phyloP scores from a whole-genome alignment of 2,888 invertebrate species.

The Standfussiana lucernea region DNA sequence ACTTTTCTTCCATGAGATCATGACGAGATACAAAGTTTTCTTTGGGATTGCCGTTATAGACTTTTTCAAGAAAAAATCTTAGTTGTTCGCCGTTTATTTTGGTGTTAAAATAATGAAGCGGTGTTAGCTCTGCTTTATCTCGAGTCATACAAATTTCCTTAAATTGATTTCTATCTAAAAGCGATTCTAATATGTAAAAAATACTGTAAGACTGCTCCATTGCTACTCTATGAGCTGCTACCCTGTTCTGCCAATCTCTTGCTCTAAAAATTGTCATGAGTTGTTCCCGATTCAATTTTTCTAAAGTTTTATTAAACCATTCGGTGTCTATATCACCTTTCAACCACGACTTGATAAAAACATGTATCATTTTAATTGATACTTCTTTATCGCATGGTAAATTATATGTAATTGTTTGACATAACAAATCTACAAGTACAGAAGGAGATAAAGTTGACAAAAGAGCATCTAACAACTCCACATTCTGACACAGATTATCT shows the following conservation, averaged over 20 bases:
- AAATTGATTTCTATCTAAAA: slow-evolving; percentile 16
- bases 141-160: slow-evolving; percentile 17
- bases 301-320: slow-evolving; percentile 18
- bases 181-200: slow-evolving; percentile 26
- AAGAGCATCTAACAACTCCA: slow-evolving; percentile 13
- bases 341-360: slow-evolving; percentile 8
- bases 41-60: background rate
- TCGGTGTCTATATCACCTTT: background rate
- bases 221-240: slow-evolving; percentile 29
- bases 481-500: background rate
- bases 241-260: slow-evolving; percentile 23
- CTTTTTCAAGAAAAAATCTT: slow-evolving; percentile 17
- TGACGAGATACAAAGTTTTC: background rate
- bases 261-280: slow-evolving; percentile 19
- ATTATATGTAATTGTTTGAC: background rate
- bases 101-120: slow-evolving; percentile 28
- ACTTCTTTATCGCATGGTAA: background rate
- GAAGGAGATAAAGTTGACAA: slow-evolving; percentile 10
- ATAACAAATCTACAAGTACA: slow-evolving; percentile 22
- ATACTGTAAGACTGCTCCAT: slow-evolving; percentile 12
- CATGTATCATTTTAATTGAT: slow-evolving; percentile 13
- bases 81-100: background rate
- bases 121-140: slow-evolving; percentile 13
- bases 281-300: slow-evolving; percentile 20
- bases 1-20: slow-evolving; percentile 1